phyloP scores from a whole-genome alignment of 2,888 invertebrate species.

The Noctuana brunneofusca region DNA sequence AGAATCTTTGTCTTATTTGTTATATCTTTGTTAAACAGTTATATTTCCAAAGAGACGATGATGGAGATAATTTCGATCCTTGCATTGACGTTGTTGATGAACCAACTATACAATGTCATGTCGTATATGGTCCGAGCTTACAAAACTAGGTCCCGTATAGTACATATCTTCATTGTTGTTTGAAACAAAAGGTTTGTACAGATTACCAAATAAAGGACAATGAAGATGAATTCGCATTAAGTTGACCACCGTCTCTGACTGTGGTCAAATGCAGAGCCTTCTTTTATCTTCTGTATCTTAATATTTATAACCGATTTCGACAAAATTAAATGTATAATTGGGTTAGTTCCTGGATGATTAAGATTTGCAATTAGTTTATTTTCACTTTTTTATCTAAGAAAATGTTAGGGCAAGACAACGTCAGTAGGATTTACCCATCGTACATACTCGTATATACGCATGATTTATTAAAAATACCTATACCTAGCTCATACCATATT shows the following conservation, averaged over 20 bases:
- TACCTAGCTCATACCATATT: too few species aligned
- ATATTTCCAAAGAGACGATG: too few species aligned
- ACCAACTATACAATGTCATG: background rate
- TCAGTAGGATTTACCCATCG: too few species aligned
- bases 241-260: background rate
- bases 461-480: too few species aligned
- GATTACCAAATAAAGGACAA: slow-evolving; percentile 24
- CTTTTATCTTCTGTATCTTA: background rate
- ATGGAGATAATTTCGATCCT: too few species aligned
- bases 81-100: background rate
- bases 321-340: background rate
- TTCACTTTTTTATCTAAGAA: too few species aligned
- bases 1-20: too few species aligned
- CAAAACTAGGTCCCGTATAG: background rate
- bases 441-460: too few species aligned
- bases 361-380: too few species aligned
- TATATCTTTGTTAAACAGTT: too few species aligned
- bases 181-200: slow-evolving; percentile 26
- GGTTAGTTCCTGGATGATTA: background rate
- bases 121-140: background rate
- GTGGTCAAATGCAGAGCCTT: background rate
- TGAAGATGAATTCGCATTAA: slow-evolving; percentile 4
- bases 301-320: background rate
- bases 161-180: slow-evolving; percentile 21
- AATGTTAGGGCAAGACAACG: too few species aligned